These are phyloP conservation scores for Odontamblyopus rebecca DNA, from an alignment of 2,797 vertebrate genomes.

Conservation along the genomic window DNA sequence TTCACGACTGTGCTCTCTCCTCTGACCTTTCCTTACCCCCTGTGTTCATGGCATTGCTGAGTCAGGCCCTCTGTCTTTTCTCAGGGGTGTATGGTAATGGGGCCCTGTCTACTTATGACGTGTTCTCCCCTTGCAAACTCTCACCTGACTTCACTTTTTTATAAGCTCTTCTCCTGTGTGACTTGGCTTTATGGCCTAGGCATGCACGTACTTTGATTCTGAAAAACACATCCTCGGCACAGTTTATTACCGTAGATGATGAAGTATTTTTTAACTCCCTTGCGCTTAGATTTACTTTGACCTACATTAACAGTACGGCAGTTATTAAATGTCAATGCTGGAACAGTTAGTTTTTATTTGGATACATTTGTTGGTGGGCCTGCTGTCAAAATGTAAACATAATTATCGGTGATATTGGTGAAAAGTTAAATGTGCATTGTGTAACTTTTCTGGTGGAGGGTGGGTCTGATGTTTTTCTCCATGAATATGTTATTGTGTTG, in stretches of 20 bases:
- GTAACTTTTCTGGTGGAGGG: too few species aligned
- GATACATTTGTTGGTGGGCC: not conserved
- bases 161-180: slow-evolving; percentile 21
- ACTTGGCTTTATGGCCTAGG: slow-evolving; percentile 13
- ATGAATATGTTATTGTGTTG: too few species aligned
- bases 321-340: too few species aligned
- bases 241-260: not conserved
- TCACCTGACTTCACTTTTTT: slow-evolving; percentile 4
- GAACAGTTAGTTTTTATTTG: not conserved
- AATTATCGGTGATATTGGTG: not conserved
- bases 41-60: slow-evolving; percentile 29
- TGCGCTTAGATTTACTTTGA: not conserved
- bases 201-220: not conserved
- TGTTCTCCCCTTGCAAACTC: slow-evolving; percentile 32
- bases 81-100: slow-evolving; percentile 46
- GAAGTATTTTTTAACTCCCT: not conserved
- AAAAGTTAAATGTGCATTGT: too few species aligned
- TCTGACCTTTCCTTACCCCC: not conserved
- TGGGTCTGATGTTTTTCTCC: too few species aligned
- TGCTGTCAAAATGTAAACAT: not conserved
- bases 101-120: slow-evolving; percentile 29
- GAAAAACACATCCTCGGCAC: not conserved
- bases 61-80: slow-evolving; percentile 43
- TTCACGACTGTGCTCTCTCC: slow-evolving; percentile 11
- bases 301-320: too few species aligned